Base-by-base conservation (phyloP, 2,113 vertebrate genomes). In the Hyperoodon ampullatus region DNA sequence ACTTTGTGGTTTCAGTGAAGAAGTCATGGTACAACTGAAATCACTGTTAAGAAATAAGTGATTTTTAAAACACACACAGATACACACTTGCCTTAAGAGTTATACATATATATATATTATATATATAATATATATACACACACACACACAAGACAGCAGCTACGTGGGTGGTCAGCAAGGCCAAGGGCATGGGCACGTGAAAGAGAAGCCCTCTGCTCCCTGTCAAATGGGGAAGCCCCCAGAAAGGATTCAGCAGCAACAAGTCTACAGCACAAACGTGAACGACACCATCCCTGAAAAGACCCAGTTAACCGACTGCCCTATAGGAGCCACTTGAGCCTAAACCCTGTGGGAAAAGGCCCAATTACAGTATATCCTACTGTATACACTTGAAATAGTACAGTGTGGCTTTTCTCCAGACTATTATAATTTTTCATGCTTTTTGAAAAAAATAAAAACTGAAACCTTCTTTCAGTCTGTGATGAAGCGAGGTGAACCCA, bases 281-380 rank as follows among this genome's bases (percentile, higher is more conserved):
- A 95, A 55, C 23, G 28, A 97, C 70, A 8, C 97, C 81, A 77
- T 93, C 98, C 98, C 98, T 98, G 98, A 98, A 98, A 96, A 96
- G 71, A 35, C 14, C 53, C 55, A 42, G 71, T 50, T 53, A 75
- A 84, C 21, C 0, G 42, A 19, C 98, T 86, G 82, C 66, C 93
- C 72, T 3, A 14, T 4, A 47, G 63, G 47, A 63, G 86, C 58
- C 83, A 28, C n/a, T 9, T 13, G 70, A 60, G 72, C 65, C 71
- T 33, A 60, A 66, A 7, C 28, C 30, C 21, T 5, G 15, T 24
- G 18, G 83, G 8, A 10, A 60, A 21, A 61, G 81, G 88, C 80
- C 75, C 26, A 24, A 53, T 26, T 55, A 90, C 72, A 71, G 90
- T 88, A 44, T 95, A 70, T 50, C 75, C 95, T 88, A 96, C 89